Evolutionary conservation across 92 coral and sea anemone species (phyloP).

Genomic region (Umimayanthus chanpuru): DNA sequence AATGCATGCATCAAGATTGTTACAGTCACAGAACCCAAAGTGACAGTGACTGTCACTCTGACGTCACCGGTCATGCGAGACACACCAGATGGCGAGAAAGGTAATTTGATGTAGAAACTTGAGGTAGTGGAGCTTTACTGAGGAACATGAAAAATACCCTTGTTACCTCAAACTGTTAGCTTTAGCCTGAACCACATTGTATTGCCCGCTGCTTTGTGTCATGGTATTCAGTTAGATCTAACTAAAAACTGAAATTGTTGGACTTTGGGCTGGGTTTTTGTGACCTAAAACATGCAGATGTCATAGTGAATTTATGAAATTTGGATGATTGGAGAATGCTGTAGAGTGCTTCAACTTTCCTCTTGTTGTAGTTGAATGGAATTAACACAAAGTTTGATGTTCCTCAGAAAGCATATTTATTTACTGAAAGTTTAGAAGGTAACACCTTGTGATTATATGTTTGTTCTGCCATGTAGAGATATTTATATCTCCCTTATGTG

Average conservation of each 20-base stretch:
- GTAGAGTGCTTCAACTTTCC: not conserved
- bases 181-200: not conserved
- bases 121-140: constrained; percentile 17
- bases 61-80: constrained; percentile 98
- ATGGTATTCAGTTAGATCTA: not conserved
- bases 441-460: constrained; percentile 44
- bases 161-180: not conserved
- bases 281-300: not conserved
- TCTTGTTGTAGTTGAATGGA: not conserved
- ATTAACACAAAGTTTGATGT: constrained; percentile 26
- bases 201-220: not conserved
- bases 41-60: constrained; percentile 83
- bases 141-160: constrained; percentile 38
- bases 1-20: constrained; percentile 66
- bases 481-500: not conserved
- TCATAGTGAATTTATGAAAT: not conserved
- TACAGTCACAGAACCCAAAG: constrained; percentile 81
- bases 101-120: constrained; percentile 41
- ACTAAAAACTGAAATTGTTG: not conserved
- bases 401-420: constrained; percentile 40
- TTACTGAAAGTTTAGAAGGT: not conserved
- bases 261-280: not conserved
- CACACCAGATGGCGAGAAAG: constrained; percentile 72
- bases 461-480: constrained; percentile 46
- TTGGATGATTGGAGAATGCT: not conserved